Conservation (phyloP, 2,113 vertebrate genomes). For the Campylomormyrus tamandua region DNA sequence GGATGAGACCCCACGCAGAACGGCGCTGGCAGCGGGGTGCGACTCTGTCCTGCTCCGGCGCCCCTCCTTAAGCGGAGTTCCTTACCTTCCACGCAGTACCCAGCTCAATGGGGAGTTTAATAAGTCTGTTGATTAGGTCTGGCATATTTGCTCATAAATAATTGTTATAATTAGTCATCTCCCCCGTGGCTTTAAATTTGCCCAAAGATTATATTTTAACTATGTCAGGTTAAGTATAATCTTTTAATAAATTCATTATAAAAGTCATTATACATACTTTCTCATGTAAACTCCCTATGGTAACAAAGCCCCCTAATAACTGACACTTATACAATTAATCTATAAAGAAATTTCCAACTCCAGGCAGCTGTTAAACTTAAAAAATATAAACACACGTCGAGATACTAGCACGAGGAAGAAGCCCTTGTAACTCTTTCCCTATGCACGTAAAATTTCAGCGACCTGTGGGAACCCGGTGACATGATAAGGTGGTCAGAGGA, state of each 20-base stretch:
- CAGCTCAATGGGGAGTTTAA: not conserved
- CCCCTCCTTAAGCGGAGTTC: not conserved
- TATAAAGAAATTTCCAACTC: not conserved
- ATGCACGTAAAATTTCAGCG: not conserved
- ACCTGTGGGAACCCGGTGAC: not conserved
- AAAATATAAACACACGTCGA: not conserved
- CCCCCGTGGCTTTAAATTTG: not conserved
- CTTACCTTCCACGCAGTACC: not conserved
- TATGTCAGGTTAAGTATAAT: not conserved
- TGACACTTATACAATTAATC: not conserved
- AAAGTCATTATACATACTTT: not conserved
- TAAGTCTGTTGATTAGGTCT: slow-evolving; percentile 10
- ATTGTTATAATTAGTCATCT: not conserved
- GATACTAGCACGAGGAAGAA: not conserved
- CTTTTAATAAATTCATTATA: not conserved
- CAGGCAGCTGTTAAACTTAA: not conserved
- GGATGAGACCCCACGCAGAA: not conserved
- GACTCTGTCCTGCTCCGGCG: not conserved
- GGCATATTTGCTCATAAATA: not conserved
- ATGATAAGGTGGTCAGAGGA: slow-evolving; percentile 26
- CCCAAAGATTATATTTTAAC: not conserved
- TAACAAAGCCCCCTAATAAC: not conserved
- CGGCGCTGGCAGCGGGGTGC: not conserved
- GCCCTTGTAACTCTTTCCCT: not conserved
- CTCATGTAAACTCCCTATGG: not conserved